Conservation (phyloP, 2,797 vertebrate species). For the Platalea minor region DNA sequence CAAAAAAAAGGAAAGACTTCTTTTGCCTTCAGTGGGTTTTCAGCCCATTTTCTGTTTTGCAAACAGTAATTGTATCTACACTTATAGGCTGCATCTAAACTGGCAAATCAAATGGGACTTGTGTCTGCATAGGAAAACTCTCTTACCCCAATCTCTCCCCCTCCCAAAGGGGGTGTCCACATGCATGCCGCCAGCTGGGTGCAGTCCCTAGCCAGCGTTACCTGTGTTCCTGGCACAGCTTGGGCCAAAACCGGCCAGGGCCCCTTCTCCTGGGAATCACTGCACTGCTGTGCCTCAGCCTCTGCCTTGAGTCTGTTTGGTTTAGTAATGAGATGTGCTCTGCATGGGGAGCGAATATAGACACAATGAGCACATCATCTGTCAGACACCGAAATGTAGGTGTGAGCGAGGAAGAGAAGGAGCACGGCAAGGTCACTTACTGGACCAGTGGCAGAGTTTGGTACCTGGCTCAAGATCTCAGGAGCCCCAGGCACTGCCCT, state of each 20-base stretch:
- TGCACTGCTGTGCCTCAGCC: background rate
- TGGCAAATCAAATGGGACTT: background rate
- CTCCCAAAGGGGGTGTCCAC: background rate
- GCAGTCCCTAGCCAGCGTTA: background rate
- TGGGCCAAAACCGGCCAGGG: background rate
- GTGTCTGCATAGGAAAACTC: background rate
- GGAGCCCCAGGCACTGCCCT: background rate
- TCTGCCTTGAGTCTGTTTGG: too few relatives aligned
- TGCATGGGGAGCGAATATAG: rapidly evolving
- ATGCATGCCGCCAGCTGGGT: rapidly evolving
- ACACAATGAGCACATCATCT: background rate
- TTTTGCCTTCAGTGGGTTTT: background rate
- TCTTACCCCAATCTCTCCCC: background rate
- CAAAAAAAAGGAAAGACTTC: background rate
- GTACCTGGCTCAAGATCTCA: background rate
- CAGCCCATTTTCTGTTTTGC: background rate
- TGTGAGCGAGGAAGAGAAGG: background rate
- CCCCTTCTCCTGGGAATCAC: background rate
- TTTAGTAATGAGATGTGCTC: background rate
- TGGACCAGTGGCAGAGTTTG: background rate
- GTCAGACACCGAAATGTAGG: background rate
- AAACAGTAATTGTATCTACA: background rate
- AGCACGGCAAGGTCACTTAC: background rate
- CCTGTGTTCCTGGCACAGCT: background rate
- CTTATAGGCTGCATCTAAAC: background rate